Conservation (phyloP, 2,113 vertebrate species). For the Lasiurus borealis region DNA sequence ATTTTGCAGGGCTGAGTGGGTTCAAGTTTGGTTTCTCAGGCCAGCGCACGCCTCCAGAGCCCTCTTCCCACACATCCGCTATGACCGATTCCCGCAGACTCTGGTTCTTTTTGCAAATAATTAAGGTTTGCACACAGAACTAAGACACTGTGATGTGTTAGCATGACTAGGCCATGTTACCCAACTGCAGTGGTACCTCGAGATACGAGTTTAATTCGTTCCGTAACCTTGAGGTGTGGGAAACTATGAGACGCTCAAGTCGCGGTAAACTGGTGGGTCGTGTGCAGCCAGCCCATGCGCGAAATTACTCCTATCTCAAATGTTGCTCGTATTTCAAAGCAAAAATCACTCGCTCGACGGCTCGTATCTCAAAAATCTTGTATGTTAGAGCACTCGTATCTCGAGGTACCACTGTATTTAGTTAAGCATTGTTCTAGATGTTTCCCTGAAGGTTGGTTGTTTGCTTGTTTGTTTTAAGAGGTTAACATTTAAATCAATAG, state of each 20-base stretch:
- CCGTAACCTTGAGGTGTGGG: too few species aligned
- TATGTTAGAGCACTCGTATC: too few species aligned
- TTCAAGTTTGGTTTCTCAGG: neutral
- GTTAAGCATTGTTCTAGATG: neutral
- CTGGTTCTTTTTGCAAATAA: conserved; percentile 77
- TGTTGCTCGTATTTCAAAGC: too few species aligned
- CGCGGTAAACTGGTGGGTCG: too few species aligned
- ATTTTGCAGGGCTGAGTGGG: neutral
- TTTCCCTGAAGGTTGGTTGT: neutral
- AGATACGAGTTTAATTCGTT: too few species aligned
- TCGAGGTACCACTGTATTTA: too few species aligned
- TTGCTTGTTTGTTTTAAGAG: neutral
- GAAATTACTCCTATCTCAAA: too few species aligned
- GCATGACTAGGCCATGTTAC: neutral
- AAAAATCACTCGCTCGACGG: too few species aligned
- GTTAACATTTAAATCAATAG: neutral
- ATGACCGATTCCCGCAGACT: conserved; percentile 57
- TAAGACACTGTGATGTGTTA: neutral
- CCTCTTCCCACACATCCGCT: neutral
- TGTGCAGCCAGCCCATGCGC: too few species aligned
- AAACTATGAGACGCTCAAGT: too few species aligned
- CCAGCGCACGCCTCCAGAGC: neutral
- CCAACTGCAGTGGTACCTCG: too few species aligned
- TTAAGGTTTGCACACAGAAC: conserved; percentile 55
- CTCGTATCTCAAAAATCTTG: too few species aligned